These are phyloP conservation scores for Drosophila recens DNA, from an alignment of 2,888 invertebrate species.

Conservation along the genomic window DNA sequence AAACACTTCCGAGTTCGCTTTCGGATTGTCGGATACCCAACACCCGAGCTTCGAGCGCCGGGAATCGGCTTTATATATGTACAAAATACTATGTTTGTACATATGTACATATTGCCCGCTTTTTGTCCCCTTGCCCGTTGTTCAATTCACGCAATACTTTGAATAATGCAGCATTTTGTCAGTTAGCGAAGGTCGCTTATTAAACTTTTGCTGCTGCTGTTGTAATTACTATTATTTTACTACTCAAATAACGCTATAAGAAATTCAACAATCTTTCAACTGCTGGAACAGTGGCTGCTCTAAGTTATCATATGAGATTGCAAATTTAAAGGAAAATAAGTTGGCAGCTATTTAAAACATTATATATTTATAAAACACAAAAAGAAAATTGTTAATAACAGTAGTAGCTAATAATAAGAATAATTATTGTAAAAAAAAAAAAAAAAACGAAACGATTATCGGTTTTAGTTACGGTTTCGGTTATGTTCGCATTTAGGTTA, in stretches of 20 bases:
- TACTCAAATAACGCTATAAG: conserved; percentile 21
- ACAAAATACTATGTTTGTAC: too few relatives aligned
- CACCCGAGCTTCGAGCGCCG: conserved; percentile 21
- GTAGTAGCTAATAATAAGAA: too few relatives aligned
- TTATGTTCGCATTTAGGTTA: too few relatives aligned
- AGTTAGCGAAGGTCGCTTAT: conserved; percentile 25
- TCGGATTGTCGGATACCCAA: conserved; percentile 8
- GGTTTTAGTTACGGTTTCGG: too few relatives aligned
- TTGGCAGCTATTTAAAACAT: too few relatives aligned
- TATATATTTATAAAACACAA: too few relatives aligned
- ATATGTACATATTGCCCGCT: neutral
- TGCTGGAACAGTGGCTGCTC: conserved; percentile 4
- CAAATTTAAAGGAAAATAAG: neutral
- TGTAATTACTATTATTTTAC: conserved; percentile 30
- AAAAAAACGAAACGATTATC: too few relatives aligned
- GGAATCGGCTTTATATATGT: neutral
- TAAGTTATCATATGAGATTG: neutral
- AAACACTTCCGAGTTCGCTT: conserved; percentile 9
- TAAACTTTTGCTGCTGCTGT: conserved; percentile 14
- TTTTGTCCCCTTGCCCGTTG: neutral
- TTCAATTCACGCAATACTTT: neutral
- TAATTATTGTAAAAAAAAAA: too few relatives aligned
- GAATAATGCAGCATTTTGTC: conserved; percentile 15
- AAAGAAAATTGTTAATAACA: too few relatives aligned
- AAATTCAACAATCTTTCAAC: conserved; percentile 18